Conservation (phyloP, 2,797 vertebrate species). For the Acanthis flammea region DNA sequence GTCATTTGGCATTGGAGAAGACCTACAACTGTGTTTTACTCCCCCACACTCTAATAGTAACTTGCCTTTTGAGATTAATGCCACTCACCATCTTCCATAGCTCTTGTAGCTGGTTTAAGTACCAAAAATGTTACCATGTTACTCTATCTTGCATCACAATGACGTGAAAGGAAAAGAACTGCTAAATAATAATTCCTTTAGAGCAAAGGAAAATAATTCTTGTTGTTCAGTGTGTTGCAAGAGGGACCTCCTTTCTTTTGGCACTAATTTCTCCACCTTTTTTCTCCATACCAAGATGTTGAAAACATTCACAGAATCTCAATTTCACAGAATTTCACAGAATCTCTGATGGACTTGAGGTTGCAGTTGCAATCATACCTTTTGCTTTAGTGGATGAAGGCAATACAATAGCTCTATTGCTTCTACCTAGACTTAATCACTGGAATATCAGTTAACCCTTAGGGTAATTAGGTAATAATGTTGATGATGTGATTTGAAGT, state of each 20-base stretch:
- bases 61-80: neutral
- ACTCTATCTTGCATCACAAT: neutral
- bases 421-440: constrained; percentile 19
- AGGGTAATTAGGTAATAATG: constrained; percentile 56
- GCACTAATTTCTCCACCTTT: neutral
- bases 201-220: neutral
- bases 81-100: neutral
- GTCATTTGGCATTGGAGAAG: neutral
- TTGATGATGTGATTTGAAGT: constrained; percentile 44
- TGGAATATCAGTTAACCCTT: constrained; percentile 60
- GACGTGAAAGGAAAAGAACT: neutral
- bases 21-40: neutral
- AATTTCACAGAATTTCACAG: neutral
- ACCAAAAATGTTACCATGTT: neutral
- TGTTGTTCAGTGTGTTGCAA: neutral
- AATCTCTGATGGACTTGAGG: neutral
- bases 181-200: neutral
- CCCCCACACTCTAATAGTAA: neutral
- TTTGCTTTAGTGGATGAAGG: neutral
- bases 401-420: neutral
- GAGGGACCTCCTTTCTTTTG: neutral
- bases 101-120: neutral
- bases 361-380: neutral
- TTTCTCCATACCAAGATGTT: neutral
- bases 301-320: neutral